These are phyloP conservation scores for Trichomalopsis sarcophagae DNA, from an alignment of 1,140 invertebrate species.

Conservation along the genomic window DNA sequence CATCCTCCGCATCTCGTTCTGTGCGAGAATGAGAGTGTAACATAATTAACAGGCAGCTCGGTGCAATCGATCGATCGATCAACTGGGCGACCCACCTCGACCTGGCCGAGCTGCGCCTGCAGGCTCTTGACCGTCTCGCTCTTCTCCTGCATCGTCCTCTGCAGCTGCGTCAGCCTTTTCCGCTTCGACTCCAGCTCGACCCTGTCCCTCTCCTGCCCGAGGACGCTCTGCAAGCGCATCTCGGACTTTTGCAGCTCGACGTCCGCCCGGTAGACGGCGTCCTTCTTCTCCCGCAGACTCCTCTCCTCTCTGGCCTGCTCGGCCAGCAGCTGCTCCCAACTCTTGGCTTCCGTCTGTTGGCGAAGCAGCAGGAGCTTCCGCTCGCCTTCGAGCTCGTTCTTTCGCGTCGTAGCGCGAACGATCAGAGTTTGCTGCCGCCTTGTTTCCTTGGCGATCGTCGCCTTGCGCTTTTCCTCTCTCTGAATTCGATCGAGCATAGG, in stretches of 20 bases:
- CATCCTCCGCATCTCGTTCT: conserved; percentile 65
- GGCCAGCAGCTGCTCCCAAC: conserved; percentile 57
- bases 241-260: conserved; percentile 65
- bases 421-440: conserved; percentile 62
- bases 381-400: conserved; percentile 63
- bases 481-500: conserved; percentile 43
- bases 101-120: conserved; percentile 73
- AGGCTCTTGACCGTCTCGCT: conserved; percentile 69
- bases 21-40: too few relatives aligned
- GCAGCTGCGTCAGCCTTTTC: conserved; percentile 71
- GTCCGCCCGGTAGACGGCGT: conserved; percentile 67
- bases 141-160: conserved; percentile 68
- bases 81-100: conserved; percentile 74
- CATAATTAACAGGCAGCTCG: too few relatives aligned
- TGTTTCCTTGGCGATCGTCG: conserved; percentile 56
- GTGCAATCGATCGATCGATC: too few relatives aligned
- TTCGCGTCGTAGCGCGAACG: conserved; percentile 53
- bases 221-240: conserved; percentile 63
- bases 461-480: conserved; percentile 67
- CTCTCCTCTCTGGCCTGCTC: conserved; percentile 60
- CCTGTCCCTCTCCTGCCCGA: conserved; percentile 60
- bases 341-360: conserved; percentile 60
- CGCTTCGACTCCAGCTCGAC: conserved; percentile 68
- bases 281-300: conserved; percentile 66
- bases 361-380: conserved; percentile 59